phyloP scores from a whole-genome alignment of 2,113 vertebrate species.

The Gallinago paraguaiae region DNA sequence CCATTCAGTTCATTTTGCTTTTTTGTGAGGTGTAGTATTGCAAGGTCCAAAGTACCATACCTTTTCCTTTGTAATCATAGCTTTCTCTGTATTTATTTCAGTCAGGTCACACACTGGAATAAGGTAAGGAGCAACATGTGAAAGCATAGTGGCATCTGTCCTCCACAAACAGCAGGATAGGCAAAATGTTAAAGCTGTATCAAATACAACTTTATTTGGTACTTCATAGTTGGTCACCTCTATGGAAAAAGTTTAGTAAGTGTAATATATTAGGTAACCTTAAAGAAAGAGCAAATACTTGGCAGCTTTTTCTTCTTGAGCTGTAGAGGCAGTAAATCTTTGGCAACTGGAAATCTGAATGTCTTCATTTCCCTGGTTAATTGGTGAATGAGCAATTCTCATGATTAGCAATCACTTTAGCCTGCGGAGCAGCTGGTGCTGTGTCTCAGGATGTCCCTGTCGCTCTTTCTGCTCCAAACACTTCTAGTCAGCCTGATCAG shows the following conservation, averaged over 20 bases:
- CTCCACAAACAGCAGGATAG: not conserved
- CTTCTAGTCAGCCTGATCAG: not conserved
- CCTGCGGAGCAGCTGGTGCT: not conserved
- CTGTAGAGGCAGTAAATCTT: not conserved
- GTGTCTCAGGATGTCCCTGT: not conserved
- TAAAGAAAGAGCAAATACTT: not conserved
- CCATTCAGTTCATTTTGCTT: not conserved
- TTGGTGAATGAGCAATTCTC: not conserved
- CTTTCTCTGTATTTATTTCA: not conserved
- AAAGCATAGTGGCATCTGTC: not conserved
- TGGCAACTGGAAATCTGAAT: not conserved
- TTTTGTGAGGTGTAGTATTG: not conserved
- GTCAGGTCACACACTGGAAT: not conserved
- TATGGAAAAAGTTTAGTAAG: not conserved
- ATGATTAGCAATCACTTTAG: not conserved
- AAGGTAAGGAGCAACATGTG: not conserved
- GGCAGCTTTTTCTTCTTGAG: not conserved
- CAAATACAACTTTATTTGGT: not conserved
- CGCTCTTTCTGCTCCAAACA: not conserved
- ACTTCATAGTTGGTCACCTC: not conserved
- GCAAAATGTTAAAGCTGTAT: not conserved
- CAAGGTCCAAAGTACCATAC: not conserved
- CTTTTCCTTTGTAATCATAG: not conserved
- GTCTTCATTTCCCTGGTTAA: not conserved
- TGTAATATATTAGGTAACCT: not conserved